Base-by-base conservation (phyloP, 2,113 vertebrate genomes). In the Rhagologus leucostigma region DNA sequence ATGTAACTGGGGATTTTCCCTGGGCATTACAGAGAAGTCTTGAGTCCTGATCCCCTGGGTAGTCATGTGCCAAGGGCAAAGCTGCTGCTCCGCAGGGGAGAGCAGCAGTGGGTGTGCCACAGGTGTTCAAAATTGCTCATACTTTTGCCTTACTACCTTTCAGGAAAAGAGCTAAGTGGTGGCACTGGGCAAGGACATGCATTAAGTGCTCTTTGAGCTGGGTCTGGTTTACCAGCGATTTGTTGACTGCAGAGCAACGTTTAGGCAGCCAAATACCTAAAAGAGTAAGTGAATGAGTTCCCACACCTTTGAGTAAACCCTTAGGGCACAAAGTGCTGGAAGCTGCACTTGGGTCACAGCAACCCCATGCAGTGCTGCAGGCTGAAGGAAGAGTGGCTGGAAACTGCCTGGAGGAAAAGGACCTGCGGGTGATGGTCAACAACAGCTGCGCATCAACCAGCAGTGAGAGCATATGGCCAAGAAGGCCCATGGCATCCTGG, bases 1-100 rank as follows among this genome's bases (percentile, higher is more conserved):
- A 27, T 1, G 1, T 56, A 76, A 52, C 41, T 57, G 53, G 23
- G 42, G 42, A 53, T 65, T 92, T 75, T 79, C 26, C 41, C 50
- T 4, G 2, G 33, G 7, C 0, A 0, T 62, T 80, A 57, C 18
- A 65, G 32, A 81, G n/a, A 32, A 44, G 13, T 63, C 64, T 52
- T 63, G n/a, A 71, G 44, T 60, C 52, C 35, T 70, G 42, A 59
- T 78, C 8, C 30, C 22, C 22, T 30, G n/a, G 6, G 27, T 13
- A 46, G 53, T 42, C 7, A 1, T 19, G 23, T 46, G 46, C 68
- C 33, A 24, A 47, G 23, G 42, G 29, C 14, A 22, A 78, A 89
- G 50, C 44, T 77, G 37, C 23, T 69, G 42, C 14, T 10, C 46
- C 0, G 0, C 10, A n/a, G 35, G 14, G 27, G 10, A 93, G 6